Conservation (phyloP, 2,888 invertebrate genomes). For the Eumerus sabulonum region DNA sequence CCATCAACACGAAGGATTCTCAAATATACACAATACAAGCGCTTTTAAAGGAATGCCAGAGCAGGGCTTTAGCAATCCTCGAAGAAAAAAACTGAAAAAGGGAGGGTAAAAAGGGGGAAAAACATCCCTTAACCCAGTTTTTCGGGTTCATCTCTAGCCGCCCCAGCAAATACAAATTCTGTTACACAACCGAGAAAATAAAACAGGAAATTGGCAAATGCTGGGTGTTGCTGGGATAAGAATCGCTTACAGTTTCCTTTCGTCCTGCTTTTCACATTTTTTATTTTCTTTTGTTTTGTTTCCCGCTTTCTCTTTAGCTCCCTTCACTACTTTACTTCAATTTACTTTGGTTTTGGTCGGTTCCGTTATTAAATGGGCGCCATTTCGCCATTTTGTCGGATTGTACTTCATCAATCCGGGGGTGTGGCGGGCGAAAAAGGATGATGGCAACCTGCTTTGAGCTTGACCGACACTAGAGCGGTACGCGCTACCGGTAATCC, state of each 20-base stretch:
- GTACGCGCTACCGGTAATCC: too few species aligned
- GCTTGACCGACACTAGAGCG: too few species aligned
- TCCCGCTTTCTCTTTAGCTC: slow-evolving; percentile 17
- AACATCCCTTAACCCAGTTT: slow-evolving; percentile 50
- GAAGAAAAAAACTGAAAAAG: neutral
- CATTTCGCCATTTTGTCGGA: slow-evolving; percentile 58
- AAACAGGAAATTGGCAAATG: slow-evolving; percentile 54
- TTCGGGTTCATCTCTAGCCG: slow-evolving; percentile 6
- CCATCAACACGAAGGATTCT: slow-evolving; percentile 4
- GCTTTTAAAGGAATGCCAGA: slow-evolving; percentile 44
- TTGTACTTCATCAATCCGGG: slow-evolving; percentile 10
- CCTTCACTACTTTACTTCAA: slow-evolving; percentile 41
- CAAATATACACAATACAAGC: slow-evolving; percentile 32
- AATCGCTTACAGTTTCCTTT: slow-evolving; percentile 21
- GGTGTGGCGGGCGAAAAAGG: too few species aligned
- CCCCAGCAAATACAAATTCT: slow-evolving; percentile 51
- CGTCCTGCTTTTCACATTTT: too few species aligned
- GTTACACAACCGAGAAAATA: slow-evolving; percentile 54
- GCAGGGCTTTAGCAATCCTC: neutral
- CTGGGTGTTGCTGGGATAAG: slow-evolving; percentile 5
- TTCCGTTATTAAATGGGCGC: slow-evolving; percentile 52
- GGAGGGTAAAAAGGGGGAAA: slow-evolving; percentile 3
- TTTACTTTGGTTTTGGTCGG: slow-evolving; percentile 45
- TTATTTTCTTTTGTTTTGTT: slow-evolving; percentile 1
- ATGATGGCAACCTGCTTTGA: too few species aligned